Base-by-base conservation (phyloP, 2,888 invertebrate genomes). In the Dastarcus helophoroides region DNA sequence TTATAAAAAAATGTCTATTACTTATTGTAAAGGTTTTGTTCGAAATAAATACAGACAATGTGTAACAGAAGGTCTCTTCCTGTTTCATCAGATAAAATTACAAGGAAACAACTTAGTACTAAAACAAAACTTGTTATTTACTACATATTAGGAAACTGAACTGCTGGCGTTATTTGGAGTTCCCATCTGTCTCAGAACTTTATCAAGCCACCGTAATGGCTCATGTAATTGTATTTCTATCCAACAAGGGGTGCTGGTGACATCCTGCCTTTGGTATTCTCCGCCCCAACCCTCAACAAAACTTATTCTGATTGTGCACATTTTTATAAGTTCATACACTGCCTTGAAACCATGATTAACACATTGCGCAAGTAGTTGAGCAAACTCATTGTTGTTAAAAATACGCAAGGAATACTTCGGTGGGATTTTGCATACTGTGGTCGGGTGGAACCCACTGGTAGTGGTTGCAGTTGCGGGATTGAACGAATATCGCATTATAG, bases 221-320 rank as follows among this genome's bases (percentile, higher is more conserved):
- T 95, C 95, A 55, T 97, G 91, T 14, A 98, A 71, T 62, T 98
- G 97, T 37, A 97, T 88, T 64, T 98, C 98, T 40, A 98, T 94
- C 98, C 98, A 98, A 58, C 98, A 98, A 0, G 98, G 98, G 1
- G 98, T 98, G 26, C 91, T 91, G 0, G 97, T 98, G 9, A 98
- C 97, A 54, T 97, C 97, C 62, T 98, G 98, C 13, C 98, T 74
- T 56, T 95, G 95, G 63, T 98, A 98, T 64, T 98, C 97, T 9
- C 95, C 95, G 19, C 97, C 98, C 97, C 97, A 98, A 2, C 98
- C 98, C 59, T 97, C 97, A 19, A 98, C 97, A 57, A 98, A 97
- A 48, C 94, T 94, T 90, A 98, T 91, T 42, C 97, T 71, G 47
- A 98, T 97, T 31, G 94, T 95, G 59, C 95, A 95, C 95, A 97